A percentile compares a stretch with the other conserved stretches of the same genome.
phyloP scores from a whole-genome alignment of 2,113 vertebrate genomes.

The Phocoena sinus region DNA sequence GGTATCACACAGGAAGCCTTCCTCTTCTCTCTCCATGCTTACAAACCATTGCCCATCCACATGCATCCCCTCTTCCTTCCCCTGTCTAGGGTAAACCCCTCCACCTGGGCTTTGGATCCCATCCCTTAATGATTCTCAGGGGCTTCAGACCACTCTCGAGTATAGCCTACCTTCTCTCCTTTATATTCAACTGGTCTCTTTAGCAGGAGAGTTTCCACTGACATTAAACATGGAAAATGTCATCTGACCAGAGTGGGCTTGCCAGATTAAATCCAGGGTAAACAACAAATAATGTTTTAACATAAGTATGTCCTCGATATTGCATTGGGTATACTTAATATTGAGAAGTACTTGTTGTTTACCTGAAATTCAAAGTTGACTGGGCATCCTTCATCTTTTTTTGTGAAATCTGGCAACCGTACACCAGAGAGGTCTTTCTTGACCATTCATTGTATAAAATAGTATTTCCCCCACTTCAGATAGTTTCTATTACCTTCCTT shows the following conservation, averaged over 20 bases:
- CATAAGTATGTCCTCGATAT: not conserved
- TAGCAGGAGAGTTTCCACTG: not conserved
- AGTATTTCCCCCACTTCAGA: not conserved
- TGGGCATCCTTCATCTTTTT: not conserved
- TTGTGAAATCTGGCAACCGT: not conserved
- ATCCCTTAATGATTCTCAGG: not conserved
- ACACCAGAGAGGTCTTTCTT: not conserved
- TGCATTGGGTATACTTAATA: not conserved
- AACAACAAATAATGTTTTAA: not conserved
- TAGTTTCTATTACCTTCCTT: not conserved
- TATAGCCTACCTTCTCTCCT: not conserved
- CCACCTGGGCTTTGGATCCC: not conserved
- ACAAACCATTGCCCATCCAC: not conserved
- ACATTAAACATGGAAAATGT: slow-evolving; percentile 1
- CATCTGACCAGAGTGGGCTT: not conserved
- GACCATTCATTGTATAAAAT: not conserved
- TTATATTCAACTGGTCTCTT: not conserved
- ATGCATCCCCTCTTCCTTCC: not conserved
- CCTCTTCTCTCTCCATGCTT: not conserved
- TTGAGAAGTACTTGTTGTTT: not conserved
- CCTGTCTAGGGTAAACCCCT: not conserved
- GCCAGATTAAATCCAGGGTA: not conserved
- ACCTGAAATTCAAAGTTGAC: not conserved
- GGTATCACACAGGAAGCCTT: not conserved
- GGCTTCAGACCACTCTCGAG: not conserved